Evolutionary conservation across 1,140 invertebrate species (phyloP), one percentile per base, ranked within the genome.

Genomic region (Mesaphorura yosii): DNA sequence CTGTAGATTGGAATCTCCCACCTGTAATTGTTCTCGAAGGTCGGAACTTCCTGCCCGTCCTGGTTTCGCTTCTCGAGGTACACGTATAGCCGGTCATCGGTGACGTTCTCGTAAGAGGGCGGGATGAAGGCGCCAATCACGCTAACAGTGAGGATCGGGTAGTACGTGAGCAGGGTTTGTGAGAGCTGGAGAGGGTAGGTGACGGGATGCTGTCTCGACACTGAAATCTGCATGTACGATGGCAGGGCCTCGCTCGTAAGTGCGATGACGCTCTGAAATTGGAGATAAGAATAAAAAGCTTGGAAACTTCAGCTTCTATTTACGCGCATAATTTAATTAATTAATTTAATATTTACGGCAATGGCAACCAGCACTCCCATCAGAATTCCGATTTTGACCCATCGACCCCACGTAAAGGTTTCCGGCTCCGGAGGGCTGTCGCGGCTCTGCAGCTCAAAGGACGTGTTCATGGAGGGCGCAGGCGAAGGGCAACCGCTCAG

Each of bases 71-170:
- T 22, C 38, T 58, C 42, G 22, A 61, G 38, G 28, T 27, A 48
- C 2, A 62, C 40, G 19, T 25, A 50, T 3, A 62, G 23, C 12
- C 29, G 25, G 27, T 53, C 41, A 2, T 26, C 19, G 0, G 60
- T 58, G n/a, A 37, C 28, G 25, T 58, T 62, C 29, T 29, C 53
- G 22, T 53, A 62, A 20, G 34, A 7, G 3, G 39, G 17, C 1
- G 60, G 53, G 3, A 50, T 48, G 42, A 62, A 62, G 0, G 56
- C 46, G 22, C 60, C 60, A n/a, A 40, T 56, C 3, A 62, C 3
- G 12, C 27, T 51, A 6, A 62, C 38, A 1, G 56, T 59, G 28
- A 62, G 22, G 12, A 62, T 20, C 1, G 60, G 57, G 40, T 51
- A 59, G 15, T 29, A 50, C 14, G 51, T 25, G 10, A 34, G 22